These are phyloP conservation scores for Chalcis sispes DNA, from an alignment of 2,888 invertebrate genomes.

Conservation along the genomic window DNA sequence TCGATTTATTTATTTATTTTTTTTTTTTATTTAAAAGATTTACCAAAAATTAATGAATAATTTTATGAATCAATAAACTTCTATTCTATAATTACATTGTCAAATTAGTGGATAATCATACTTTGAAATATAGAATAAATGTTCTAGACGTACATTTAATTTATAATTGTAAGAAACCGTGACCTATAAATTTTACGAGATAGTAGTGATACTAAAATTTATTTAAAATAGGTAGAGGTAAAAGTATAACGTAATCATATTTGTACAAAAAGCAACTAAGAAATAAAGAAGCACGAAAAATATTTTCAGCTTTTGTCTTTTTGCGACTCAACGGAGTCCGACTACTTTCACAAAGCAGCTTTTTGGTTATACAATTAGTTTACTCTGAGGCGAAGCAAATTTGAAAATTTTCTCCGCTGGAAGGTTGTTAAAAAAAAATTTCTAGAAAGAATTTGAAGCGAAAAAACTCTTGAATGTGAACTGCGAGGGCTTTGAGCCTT, in stretches of 20 bases:
- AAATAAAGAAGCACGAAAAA: not conserved
- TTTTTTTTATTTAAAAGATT: too few relatives aligned
- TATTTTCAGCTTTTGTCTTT: not conserved
- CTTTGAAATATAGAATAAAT: too few relatives aligned
- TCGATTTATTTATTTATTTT: not conserved
- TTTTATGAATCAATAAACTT: too few relatives aligned
- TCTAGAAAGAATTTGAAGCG: not conserved
- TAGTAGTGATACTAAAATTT: too few relatives aligned
- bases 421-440: conserved; percentile 8
- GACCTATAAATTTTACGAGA: too few relatives aligned
- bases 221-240: too few relatives aligned
- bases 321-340: not conserved
- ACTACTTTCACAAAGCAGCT: not conserved
- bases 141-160: too few relatives aligned
- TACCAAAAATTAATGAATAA: too few relatives aligned
- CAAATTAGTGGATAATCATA: too few relatives aligned
- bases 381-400: not conserved
- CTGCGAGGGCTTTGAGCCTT: not conserved
- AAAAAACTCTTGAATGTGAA: not conserved
- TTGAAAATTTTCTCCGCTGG: conserved; percentile 6
- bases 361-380: conserved; percentile 11
- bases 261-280: not conserved
- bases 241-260: too few relatives aligned
- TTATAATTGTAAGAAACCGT: too few relatives aligned
- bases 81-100: too few relatives aligned